Percentiles rank a stretch among this genome's conserved stretches.
Conservation (phyloP, 2,113 vertebrate species). For the Mirounga angustirostris region DNA sequence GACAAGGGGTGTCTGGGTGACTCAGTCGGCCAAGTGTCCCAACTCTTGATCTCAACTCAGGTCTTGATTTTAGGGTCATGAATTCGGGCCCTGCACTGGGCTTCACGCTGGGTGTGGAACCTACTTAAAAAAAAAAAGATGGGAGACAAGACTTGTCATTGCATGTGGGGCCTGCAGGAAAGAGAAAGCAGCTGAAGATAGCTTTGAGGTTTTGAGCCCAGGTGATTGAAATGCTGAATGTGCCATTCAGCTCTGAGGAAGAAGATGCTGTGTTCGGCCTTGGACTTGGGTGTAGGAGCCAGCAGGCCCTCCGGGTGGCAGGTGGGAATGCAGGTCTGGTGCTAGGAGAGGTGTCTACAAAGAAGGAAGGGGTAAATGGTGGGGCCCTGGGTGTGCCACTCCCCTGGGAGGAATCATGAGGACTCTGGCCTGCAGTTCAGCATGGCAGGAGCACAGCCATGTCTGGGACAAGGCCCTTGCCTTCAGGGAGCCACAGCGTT, state of each 20-base stretch:
- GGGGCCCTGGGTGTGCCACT: background rate
- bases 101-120: background rate
- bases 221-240: background rate
- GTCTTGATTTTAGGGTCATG: background rate
- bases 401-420: background rate
- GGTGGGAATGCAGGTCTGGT: conserved; percentile 26
- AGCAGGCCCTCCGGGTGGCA: conserved; percentile 52
- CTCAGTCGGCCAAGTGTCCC: background rate
- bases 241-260: background rate
- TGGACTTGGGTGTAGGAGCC: background rate
- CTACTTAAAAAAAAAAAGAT: background rate
- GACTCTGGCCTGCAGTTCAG: background rate
- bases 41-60: background rate
- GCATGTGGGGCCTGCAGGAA: background rate
- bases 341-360: background rate
- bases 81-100: background rate
- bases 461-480: background rate
- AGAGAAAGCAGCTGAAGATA: background rate
- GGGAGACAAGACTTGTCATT: background rate
- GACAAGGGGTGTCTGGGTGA: background rate
- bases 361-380: background rate
- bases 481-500: background rate
- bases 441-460: background rate
- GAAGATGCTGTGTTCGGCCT: conserved; percentile 37
- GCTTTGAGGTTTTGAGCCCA: background rate